Percentiles rank a stretch among this genome's conserved stretches.
Evolutionary conservation across 2,888 invertebrate genomes (phyloP).

Genomic region (Cremastinae sp.): DNA sequence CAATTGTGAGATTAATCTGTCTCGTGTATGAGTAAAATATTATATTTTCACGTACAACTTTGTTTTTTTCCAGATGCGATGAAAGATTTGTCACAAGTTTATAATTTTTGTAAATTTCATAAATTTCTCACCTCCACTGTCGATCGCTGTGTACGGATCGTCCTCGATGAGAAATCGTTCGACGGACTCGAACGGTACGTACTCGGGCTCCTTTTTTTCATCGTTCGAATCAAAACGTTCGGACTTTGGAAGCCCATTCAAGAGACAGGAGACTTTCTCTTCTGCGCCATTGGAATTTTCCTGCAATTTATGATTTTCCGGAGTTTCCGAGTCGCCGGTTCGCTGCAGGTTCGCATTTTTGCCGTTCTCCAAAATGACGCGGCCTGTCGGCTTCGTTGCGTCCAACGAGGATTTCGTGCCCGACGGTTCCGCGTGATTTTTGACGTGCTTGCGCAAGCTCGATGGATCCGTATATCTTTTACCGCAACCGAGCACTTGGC

Average conservation of each 20-base stretch:
- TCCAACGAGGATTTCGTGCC: constrained; percentile 45
- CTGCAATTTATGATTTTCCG: constrained; percentile 62
- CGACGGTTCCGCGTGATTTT: constrained; percentile 84
- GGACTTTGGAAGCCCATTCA: constrained; percentile 61
- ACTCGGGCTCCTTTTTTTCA: constrained; percentile 74
- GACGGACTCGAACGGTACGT: constrained; percentile 76
- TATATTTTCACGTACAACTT: too few relatives aligned
- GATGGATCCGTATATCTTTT: constrained; percentile 98
- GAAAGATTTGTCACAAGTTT: too few relatives aligned
- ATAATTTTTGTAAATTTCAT: too few relatives aligned
- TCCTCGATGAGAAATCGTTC: constrained; percentile 73
- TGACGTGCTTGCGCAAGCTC: constrained; percentile 95
- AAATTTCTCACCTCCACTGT: constrained; percentile 66
- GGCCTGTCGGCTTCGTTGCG: constrained; percentile 29
- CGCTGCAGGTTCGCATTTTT: constrained; percentile 18
- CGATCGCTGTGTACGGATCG: constrained; percentile 63
- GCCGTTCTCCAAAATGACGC: constrained; percentile 13
- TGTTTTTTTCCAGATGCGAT: too few relatives aligned
- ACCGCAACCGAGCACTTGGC: constrained; percentile 91
- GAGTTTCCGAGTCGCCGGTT: constrained; percentile 34
- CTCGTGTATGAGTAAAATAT: too few relatives aligned
- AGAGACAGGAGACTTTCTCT: constrained; percentile 64
- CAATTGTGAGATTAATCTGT: too few relatives aligned
- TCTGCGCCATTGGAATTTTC: constrained; percentile 64
- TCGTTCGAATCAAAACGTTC: constrained; percentile 66